Evolutionary conservation across 1,140 invertebrate genomes (phyloP).

Genomic region (Drosophila hydei): DNA sequence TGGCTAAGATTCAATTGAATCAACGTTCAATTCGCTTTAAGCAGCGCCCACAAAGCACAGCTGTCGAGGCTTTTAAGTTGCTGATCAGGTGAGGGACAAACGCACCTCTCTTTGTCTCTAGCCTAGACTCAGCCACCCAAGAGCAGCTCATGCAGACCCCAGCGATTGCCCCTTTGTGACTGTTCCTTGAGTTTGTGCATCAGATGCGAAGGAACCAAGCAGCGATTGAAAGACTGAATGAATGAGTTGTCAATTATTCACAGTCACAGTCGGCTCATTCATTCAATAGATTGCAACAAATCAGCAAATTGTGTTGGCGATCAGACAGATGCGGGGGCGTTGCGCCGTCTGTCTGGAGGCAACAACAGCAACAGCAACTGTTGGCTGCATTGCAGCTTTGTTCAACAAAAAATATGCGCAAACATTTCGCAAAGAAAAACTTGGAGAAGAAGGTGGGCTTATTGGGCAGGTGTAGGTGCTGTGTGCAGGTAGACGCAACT

Average conservation of each 20-base stretch:
- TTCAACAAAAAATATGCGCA: conserved; percentile 22
- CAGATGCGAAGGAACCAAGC: too few relatives aligned
- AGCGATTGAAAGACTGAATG: conserved; percentile 31
- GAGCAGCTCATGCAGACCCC: too few relatives aligned
- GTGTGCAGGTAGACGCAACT: conserved; percentile 9
- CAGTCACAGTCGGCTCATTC: too few relatives aligned
- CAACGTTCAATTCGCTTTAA: conserved; percentile 25
- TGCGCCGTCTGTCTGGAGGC: conserved; percentile 22
- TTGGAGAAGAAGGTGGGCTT: neutral
- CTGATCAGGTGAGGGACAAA: neutral
- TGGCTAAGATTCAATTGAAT: conserved; percentile 37
- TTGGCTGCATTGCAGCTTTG: neutral
- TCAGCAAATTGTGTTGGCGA: conserved; percentile 41
- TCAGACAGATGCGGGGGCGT: conserved; percentile 46
- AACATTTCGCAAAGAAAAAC: conserved; percentile 38
- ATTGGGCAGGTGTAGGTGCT: neutral
- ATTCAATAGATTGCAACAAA: conserved; percentile 12
- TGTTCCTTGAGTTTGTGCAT: neutral
- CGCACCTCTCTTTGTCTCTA: too few relatives aligned
- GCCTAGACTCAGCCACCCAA: too few relatives aligned
- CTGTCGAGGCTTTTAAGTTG: conserved; percentile 5
- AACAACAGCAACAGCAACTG: neutral
- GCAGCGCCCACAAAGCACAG: neutral
- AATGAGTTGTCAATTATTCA: conserved; percentile 65
- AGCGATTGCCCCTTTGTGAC: too few relatives aligned